Percentiles rank a stretch among this genome's conserved stretches.
phyloP scores from a whole-genome alignment of 2,797 vertebrate species.

The Stomatorhinus walkeri region DNA sequence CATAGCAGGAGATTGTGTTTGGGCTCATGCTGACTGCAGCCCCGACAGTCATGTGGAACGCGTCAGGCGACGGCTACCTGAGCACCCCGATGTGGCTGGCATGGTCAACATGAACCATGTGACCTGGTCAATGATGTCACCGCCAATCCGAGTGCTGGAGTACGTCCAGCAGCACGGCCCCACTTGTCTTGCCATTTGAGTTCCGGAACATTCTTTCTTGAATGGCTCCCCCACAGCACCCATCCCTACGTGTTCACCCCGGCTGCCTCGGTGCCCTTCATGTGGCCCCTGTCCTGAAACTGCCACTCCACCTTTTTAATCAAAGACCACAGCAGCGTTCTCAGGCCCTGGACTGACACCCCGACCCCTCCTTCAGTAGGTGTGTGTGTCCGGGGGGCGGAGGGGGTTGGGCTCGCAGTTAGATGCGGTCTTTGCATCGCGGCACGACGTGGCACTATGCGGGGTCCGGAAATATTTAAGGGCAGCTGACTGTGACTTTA shows the following conservation, averaged over 20 bases:
- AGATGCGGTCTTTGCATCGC: not conserved
- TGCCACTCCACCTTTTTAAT: slow-evolving; percentile 42
- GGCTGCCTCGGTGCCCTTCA: slow-evolving; percentile 18
- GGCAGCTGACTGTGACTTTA: slow-evolving; percentile 42
- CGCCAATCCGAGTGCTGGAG: not conserved
- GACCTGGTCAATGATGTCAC: not conserved
- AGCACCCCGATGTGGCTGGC: not conserved
- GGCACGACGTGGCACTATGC: slow-evolving; percentile 17
- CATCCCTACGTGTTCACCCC: not conserved
- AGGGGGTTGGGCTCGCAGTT: not conserved
- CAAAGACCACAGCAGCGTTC: slow-evolving; percentile 36
- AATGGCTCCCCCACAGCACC: not conserved
- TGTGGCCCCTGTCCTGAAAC: slow-evolving; percentile 13
- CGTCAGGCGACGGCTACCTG: not conserved
- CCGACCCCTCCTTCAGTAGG: not conserved
- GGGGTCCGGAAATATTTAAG: slow-evolving; percentile 34
- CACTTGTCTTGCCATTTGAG: not conserved
- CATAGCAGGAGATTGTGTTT: not conserved
- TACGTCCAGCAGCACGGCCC: not conserved
- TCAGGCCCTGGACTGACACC: slow-evolving; percentile 11
- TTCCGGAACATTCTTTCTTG: not conserved
- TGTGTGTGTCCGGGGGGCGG: not conserved
- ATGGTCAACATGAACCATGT: not conserved
- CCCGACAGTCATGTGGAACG: not conserved
- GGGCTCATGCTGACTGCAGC: not conserved